Base-by-base conservation (phyloP, 2,888 invertebrate genomes). In the Scelioninae gen. 1 region DNA sequence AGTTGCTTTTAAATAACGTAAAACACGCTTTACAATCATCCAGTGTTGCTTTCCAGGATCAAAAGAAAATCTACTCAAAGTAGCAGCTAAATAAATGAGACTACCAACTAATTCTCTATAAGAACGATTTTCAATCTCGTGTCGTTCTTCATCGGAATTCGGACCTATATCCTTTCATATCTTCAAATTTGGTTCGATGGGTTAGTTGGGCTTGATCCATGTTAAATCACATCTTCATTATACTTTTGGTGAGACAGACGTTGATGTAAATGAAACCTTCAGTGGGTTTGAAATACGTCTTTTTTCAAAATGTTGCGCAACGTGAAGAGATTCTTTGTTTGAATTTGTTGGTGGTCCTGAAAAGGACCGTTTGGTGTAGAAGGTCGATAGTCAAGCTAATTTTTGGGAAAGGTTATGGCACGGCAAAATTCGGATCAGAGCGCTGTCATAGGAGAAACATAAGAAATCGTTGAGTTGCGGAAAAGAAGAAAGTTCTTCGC, bases 41-140 rank as follows among this genome's bases (percentile, higher is more conserved):
- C 31, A 62, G 13, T 86, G 85, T 0, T 43, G 9, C 40, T 31
- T 68, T 9, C 68, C 65, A 0, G 65, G 78, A 16, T 78, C 23
- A 5, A 56, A n/a, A 66, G 75, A 68, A 56, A 85, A 87, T 9
- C 76, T 40, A 51, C 84, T 85, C 16, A 86, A 56, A 11, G 43
- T 62, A 15, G 58, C 83, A 1, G 80, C 84, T 0, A 87, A 63
- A 38, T 86, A 85, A 29, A 86, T 85, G 13, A 86, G 43, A 0
- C 81, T 74, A 0, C 86, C 85, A 0, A 86, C 23, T 29, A 86
- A 45, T 74, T 86, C 85, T 43, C 84, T 75, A 56, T 85, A 87
- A 7, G 86, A 85, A 47, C 45, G n/a, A 38, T 60, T 55, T 45
- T 38, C 40, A 75, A 84, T 84, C 7, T 84, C 66, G 2, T 58